Evolutionary conservation across 2,113 vertebrate species (phyloP), one percentile per base, ranked within the genome.

Genomic region (Limanda limanda): DNA sequence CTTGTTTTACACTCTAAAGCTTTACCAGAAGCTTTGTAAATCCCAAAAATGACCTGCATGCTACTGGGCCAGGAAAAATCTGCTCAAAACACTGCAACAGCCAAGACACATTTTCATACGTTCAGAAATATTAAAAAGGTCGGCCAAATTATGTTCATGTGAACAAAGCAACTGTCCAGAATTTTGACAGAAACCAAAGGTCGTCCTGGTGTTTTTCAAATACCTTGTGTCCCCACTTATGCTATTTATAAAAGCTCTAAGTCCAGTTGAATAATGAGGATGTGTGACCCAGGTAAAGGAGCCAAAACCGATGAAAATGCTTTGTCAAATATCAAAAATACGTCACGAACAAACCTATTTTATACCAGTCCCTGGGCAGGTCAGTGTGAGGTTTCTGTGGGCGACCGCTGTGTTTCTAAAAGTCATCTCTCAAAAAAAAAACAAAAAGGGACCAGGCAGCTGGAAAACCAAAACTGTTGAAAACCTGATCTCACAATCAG

Each of bases 111-210:
- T 77, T 78, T 81, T 74, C 31, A 76, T 24, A 47, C 68, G 60
- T 61, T 81, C 45, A 77, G 80, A 82, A 77, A 87, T 76, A 85
- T 89, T 52, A 64, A n/a, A 74, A 17, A 60, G 2, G 25, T 3
- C 37, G 72, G 76, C 70, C 82, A 89, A 88, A 74, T 70, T 61
- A 68, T 45, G 79, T 70, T 88, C 74, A 61, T 31, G 78, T 68
- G 69, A 76, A 81, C 51, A 76, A 73, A 69, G 47, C 1, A 31
- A 1, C 70, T 31, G 54, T 40, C 58, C 61, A 59, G 55, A 74
- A 63, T 68, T 62, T 23, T 75, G 48, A 82, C 42, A 35, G 25
- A 86, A 86, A 77, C 58, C 78, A 77, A 54, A 21, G 18, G 18
- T 37, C 60, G 55, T 45, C 58, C 20, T 52, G 52, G 17, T 62